A percentile compares a stretch with the other conserved stretches of the same genome.
phyloP scores from a whole-genome alignment of 1,140 invertebrate genomes.

The Diuraphis noxia region DNA sequence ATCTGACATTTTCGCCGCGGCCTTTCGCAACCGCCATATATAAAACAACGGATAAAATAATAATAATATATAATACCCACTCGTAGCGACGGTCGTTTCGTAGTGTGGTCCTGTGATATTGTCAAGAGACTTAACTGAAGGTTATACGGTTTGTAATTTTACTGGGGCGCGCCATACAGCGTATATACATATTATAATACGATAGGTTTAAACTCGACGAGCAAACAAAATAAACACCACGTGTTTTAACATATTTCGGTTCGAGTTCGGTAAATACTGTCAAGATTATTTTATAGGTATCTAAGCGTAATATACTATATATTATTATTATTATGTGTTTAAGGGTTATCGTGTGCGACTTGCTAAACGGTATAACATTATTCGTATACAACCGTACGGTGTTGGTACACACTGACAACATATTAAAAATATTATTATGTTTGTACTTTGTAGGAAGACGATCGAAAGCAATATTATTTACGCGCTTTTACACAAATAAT shows the following conservation, averaged over 20 bases:
- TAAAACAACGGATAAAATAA: conserved; percentile 39
- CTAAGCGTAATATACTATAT: neutral
- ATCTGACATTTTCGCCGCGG: conserved; percentile 40
- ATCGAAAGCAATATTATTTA: neutral
- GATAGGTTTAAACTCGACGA: neutral
- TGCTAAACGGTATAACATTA: neutral
- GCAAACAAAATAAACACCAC: neutral
- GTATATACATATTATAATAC: neutral
- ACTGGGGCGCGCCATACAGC: neutral
- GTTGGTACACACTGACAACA: neutral
- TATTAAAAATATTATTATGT: conserved; percentile 5
- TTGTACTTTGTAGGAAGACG: neutral
- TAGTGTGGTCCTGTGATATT: neutral
- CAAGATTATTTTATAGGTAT: neutral
- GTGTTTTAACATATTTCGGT: neutral
- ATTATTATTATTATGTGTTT: neutral
- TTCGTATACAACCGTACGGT: neutral
- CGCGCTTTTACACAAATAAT: neutral
- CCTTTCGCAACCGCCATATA: conserved; percentile 2
- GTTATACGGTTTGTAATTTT: conserved; percentile 23
- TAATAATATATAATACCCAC: neutral
- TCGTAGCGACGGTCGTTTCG: neutral
- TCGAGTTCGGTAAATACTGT: conserved; percentile 2
- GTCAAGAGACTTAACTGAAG: conserved; percentile 37
- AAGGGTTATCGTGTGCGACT: neutral